phyloP scores from a whole-genome alignment of 2,888 invertebrate species.

The Hermodice carunculata region DNA sequence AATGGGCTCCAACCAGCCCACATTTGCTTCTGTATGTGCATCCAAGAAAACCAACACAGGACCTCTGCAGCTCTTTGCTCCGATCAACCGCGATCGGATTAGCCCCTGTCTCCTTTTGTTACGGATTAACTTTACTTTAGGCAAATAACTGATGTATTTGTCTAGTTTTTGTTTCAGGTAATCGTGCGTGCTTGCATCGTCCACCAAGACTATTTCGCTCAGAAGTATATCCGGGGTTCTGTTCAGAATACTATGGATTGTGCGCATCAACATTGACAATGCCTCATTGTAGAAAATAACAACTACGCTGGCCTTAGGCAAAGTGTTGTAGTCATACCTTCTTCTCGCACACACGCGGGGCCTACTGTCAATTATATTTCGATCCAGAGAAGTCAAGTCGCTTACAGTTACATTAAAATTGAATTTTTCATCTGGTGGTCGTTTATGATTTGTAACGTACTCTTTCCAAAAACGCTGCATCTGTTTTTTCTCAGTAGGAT shows the following conservation, averaged over 20 bases:
- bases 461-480: no score
- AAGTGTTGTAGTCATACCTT: conserved; percentile 26
- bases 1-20: conserved; percentile 40
- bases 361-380: conserved; percentile 6
- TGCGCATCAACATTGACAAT: conserved; percentile 32
- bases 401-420: conserved; percentile 40
- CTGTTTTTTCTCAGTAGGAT: no score
- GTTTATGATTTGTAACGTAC: conserved; percentile 5
- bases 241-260: conserved; percentile 38
- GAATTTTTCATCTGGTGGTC: conserved; percentile 28
- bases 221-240: conserved; percentile 35
- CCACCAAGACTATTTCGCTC: conserved; percentile 37
- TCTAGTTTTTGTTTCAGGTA: conserved; percentile 24
- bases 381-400: conserved; percentile 25
- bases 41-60: conserved; percentile 41
- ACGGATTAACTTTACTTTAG: conserved; percentile 37
- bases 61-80: conserved; percentile 15
- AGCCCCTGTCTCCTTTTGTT: conserved; percentile 34
- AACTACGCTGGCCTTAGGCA: conserved; percentile 40
- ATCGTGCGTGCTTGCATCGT: conserved; percentile 31
- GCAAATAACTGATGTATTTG: conserved; percentile 28
- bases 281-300: conserved; percentile 44
- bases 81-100: conserved; percentile 37
- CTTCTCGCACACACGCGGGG: no score
- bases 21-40: conserved; percentile 42